Base-by-base conservation (phyloP, 35 echinoderm and acorn worm species). In the Lytechinus pictus region DNA sequence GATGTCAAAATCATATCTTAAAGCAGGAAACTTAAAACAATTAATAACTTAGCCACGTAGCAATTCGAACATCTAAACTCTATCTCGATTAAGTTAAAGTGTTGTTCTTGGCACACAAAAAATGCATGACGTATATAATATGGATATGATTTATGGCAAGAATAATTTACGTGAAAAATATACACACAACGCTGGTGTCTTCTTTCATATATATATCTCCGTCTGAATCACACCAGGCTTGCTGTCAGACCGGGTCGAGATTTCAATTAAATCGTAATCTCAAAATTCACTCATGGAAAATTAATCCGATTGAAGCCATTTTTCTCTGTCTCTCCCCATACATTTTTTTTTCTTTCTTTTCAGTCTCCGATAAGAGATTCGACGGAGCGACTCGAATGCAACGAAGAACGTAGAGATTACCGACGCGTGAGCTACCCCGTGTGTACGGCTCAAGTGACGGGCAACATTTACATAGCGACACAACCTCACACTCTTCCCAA, bases 221-320 rank as follows among this genome's bases (percentile, higher is more conserved):
- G 29, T 9, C 88, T 52, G 52, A 52, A 90, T 54, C 10, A 44
- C 88, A 90, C 52, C 5, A 90, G 10, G n/a, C 86, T 16, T 27
- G 44, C 86, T 88, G 88, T 90, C 88, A 90, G 88, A 90, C 52
- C 10, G 88, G 92, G 53, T 93, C 52, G 92, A 27, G 92, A 93
- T 93, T 93, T 93, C 92, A 93, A 93, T 93, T 93, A 93, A 93
- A 93, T 93, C 92, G 92, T 93, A 93, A 93, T 93, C 92, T 93
- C 92, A 10, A 93, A 57, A 93, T 57, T 93, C 92, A 93, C 92
- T 93, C 92, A 93, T 93, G 92, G 92, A 93, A 93, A 93, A 93
- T 93, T 93, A 93, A 93, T 93, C 54, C 92, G 92, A 93, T 93
- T 93, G n/a, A 55, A 93, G 57, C 92, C 9, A 93, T 93, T 93